These are phyloP conservation scores for Coenonympha arcania DNA, from an alignment of 2,888 invertebrate genomes.

Conservation along the genomic window DNA sequence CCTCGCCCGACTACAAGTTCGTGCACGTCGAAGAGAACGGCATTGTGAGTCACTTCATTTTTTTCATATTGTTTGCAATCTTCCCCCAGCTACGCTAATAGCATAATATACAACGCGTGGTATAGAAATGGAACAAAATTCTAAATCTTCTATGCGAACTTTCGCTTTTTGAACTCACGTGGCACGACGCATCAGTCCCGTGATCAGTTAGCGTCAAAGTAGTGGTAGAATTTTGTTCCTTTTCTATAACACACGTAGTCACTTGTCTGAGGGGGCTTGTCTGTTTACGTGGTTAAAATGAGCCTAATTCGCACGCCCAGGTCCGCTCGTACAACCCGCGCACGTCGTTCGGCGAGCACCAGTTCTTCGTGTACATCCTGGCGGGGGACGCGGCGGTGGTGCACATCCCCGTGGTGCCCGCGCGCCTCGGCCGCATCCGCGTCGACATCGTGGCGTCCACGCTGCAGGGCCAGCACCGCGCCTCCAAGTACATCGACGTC, in stretches of 20 bases:
- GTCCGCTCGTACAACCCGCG: slow-evolving; percentile 90
- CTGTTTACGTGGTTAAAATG: background rate
- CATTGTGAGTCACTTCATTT: slow-evolving; percentile 72
- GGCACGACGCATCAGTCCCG: too few species aligned
- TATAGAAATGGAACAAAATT: too few species aligned
- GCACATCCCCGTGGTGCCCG: slow-evolving; percentile 91
- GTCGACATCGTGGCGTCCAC: slow-evolving; percentile 85
- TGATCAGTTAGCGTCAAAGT: too few species aligned
- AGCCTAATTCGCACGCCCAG: slow-evolving; percentile 32
- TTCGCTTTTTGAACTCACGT: too few species aligned
- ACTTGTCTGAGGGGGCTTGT: too few species aligned
- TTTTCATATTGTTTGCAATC: too few species aligned
- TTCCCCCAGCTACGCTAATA: too few species aligned
- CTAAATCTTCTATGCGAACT: too few species aligned
- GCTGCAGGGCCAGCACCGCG: slow-evolving; percentile 81
- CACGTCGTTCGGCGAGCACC: slow-evolving; percentile 94
- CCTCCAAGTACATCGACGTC: slow-evolving; percentile 78
- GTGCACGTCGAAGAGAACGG: slow-evolving; percentile 93
- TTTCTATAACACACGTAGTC: too few species aligned
- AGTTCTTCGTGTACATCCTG: slow-evolving; percentile 90
- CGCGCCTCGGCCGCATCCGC: slow-evolving; percentile 81
- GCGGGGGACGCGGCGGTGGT: slow-evolving; percentile 87
- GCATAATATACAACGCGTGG: too few species aligned
- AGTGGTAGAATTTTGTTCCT: too few species aligned
- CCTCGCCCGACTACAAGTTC: slow-evolving; percentile 90